Base-by-base conservation (phyloP, 2,888 invertebrate genomes). In the Camponotus fellah region DNA sequence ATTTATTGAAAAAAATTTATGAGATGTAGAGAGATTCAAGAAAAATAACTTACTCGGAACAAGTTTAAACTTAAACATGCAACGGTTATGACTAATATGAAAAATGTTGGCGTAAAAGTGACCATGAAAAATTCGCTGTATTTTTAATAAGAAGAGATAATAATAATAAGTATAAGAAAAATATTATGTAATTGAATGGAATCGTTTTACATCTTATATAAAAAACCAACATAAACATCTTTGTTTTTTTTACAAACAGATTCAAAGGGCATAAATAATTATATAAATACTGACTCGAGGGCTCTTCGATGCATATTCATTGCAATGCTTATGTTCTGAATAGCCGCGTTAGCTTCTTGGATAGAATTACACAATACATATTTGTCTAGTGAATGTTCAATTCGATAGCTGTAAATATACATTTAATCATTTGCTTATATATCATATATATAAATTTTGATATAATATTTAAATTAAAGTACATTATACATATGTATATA, bases 401-500 rank as follows among this genome's bases (percentile, higher is more conserved):
- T 75, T 8, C 75, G 62, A 34, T 75, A 62, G 14, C 75, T 75
- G 34, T 9, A 75, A 75, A 34, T 46, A 46, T 34, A 62, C 6
- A 37, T 32, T 58, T 6, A 72, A 60, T 74, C 0, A 46, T 62
- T 74, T 6, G 10, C 3, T 71, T 43, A 58, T 37, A 37, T 6
- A 37, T 37, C 37, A 37, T 37, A 58, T 37, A 37, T 37, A 37
- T 26, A 26, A 37, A 60, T 10, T 43, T 43, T 12, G 14, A 46
- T 10, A 37, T 37, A 37, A 37, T 37, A 37, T 37, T 37, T 37
- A 37, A 6, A 37, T 37, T 37, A 37, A 37, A 37, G 4, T 37
- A 37, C 37, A 37, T 6, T 37, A 26, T 26, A 26, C 26, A 26
- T 26, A 26, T 26, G 2, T 2, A 26, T 26, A 26, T 26, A 26